These are phyloP conservation scores for Nesogale talazaci DNA, from an alignment of 2,113 vertebrate species.

Conservation along the genomic window DNA sequence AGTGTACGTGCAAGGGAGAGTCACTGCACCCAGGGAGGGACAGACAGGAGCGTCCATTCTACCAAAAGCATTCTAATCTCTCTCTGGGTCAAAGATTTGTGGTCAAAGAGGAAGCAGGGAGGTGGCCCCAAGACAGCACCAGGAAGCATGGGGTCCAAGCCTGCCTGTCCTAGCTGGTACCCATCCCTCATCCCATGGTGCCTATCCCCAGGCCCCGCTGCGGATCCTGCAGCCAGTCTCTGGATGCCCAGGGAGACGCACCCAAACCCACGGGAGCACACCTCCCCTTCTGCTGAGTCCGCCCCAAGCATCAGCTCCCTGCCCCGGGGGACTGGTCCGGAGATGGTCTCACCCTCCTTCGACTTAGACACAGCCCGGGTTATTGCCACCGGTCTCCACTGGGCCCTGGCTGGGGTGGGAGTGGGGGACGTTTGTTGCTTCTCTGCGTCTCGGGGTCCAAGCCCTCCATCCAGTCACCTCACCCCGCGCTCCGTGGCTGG, in stretches of 20 bases:
- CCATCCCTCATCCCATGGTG: neutral
- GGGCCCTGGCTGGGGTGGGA: no score
- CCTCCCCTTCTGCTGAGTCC: neutral
- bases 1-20: neutral
- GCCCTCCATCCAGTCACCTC: no score
- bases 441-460: neutral
- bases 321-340: neutral
- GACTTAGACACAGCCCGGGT: neutral
- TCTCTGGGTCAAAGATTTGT: neutral
- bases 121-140: no score
- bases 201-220: neutral
- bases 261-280: neutral
- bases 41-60: neutral
- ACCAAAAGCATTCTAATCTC: neutral
- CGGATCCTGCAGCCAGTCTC: neutral
- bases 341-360: neutral
- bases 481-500: neutral
- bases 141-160: no score
- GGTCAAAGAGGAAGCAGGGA: neutral
- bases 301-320: neutral
- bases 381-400: no score
- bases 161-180: no score
- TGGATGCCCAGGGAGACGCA: neutral
- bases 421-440: neutral
- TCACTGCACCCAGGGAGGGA: neutral